These are phyloP conservation scores for Sus cebifrons DNA, from an alignment of 2,797 vertebrate species.

Conservation along the genomic window DNA sequence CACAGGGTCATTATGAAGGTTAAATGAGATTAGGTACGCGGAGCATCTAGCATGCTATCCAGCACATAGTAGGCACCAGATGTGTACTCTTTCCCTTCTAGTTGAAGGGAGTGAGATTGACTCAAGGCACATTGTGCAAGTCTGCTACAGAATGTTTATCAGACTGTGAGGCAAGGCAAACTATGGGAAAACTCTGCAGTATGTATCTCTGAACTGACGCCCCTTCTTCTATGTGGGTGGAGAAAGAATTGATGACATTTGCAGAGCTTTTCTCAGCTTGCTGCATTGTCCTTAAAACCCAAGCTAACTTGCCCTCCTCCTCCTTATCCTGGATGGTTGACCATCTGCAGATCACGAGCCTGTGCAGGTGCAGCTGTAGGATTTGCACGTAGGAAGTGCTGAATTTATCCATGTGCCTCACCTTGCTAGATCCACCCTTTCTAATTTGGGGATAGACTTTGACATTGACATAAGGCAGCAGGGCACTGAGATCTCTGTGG, in stretches of 20 bases:
- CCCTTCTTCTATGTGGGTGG: neutral
- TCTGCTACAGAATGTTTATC: neutral
- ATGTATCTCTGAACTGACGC: neutral
- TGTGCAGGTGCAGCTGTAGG: neutral
- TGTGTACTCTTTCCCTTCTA: neutral
- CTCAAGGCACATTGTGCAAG: neutral
- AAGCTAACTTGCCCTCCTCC: neutral
- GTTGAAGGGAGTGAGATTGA: neutral
- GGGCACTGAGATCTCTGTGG: neutral
- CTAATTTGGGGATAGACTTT: constrained; percentile 33
- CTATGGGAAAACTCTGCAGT: neutral
- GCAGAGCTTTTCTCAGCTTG: neutral
- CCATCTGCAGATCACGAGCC: constrained; percentile 37
- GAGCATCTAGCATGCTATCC: neutral
- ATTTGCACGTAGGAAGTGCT: constrained; percentile 18
- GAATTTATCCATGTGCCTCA: constrained; percentile 16
- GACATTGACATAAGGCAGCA: neutral
- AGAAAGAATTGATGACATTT: neutral
- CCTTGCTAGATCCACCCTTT: constrained; percentile 42
- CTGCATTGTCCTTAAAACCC: constrained; percentile 24
- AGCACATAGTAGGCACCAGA: neutral
- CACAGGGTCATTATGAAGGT: neutral
- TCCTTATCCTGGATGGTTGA: neutral
- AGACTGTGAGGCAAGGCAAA: neutral
- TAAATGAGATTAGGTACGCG: constrained; percentile 8